phyloP scores from a whole-genome alignment of 2,888 invertebrate genomes.

The Abrostola triplasia region DNA sequence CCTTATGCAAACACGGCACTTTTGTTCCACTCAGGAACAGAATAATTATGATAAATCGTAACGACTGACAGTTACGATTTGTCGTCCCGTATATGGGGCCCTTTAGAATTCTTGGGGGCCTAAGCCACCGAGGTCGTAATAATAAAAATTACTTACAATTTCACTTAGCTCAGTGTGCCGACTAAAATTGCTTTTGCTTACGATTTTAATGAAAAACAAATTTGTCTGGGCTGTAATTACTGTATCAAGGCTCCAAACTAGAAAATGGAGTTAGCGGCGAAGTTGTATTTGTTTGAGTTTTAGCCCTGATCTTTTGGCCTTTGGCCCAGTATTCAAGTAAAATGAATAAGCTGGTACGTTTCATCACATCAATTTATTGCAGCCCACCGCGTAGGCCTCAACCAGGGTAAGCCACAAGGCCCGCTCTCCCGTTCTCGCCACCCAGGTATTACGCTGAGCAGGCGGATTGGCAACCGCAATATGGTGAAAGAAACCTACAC shows the following conservation, averaged over 20 bases:
- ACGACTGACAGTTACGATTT: no score
- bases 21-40: no score
- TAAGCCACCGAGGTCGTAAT: slow-evolving; percentile 8
- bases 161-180: slow-evolving; percentile 22
- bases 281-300: background rate
- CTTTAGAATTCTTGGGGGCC: slow-evolving; percentile 7
- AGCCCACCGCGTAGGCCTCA: no score
- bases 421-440: no score
- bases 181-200: slow-evolving; percentile 34
- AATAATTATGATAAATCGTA: no score
- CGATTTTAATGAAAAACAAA: slow-evolving; percentile 33
- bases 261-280: slow-evolving; percentile 1
- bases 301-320: background rate
- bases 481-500: no score
- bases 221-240: slow-evolving; percentile 29
- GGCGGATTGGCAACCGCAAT: no score
- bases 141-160: slow-evolving; percentile 36
- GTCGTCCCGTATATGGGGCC: background rate
- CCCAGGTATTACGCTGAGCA: no score
- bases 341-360: no score
- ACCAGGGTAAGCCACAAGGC: no score
- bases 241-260: slow-evolving; percentile 4
- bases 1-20: no score
- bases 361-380: no score
- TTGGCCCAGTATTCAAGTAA: background rate